phyloP scores from a whole-genome alignment of 2,888 invertebrate genomes.

The Spilarctia lutea region DNA sequence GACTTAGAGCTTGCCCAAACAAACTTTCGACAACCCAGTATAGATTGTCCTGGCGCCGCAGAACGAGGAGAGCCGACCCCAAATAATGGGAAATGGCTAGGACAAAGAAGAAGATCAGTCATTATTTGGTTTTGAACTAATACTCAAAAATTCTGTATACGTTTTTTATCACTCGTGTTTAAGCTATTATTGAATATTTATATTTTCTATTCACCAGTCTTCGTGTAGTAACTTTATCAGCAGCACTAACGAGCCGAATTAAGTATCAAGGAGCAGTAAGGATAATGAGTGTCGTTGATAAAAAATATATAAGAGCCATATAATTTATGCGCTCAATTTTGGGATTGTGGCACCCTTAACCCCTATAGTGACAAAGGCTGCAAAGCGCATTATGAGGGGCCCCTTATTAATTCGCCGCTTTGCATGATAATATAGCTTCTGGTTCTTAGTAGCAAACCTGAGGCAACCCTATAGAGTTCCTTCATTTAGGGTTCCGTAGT shows the following conservation, averaged over 20 bases:
- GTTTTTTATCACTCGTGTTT: too few species aligned
- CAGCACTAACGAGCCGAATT: background rate
- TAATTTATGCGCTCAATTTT: constrained; percentile 22
- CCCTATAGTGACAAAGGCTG: constrained; percentile 16
- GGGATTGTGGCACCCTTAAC: constrained; percentile 15
- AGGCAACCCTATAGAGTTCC: constrained; percentile 5
- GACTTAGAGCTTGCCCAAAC: too few species aligned
- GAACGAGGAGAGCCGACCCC: too few species aligned
- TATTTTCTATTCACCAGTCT: background rate
- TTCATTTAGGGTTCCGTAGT: constrained; percentile 15
- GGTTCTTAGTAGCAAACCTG: constrained; percentile 18
- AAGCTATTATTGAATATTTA: background rate
- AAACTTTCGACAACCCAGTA: too few species aligned
- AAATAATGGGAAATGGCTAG: too few species aligned
- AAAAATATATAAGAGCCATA: constrained; percentile 12
- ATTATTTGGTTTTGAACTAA: too few species aligned
- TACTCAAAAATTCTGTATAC: too few species aligned
- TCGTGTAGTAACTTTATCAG: background rate
- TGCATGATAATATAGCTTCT: constrained; percentile 26
- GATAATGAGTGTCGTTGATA: background rate
- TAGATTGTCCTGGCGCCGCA: too few species aligned
- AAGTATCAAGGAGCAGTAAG: background rate
- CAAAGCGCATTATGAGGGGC: constrained; percentile 15
- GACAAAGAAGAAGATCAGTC: too few species aligned
- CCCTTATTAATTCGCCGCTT: constrained; percentile 24